Percentiles rank a stretch among this genome's conserved stretches.
These are phyloP conservation scores for Zapus hudsonius DNA, from an alignment of 2,113 vertebrate species.

Conservation along the genomic window DNA sequence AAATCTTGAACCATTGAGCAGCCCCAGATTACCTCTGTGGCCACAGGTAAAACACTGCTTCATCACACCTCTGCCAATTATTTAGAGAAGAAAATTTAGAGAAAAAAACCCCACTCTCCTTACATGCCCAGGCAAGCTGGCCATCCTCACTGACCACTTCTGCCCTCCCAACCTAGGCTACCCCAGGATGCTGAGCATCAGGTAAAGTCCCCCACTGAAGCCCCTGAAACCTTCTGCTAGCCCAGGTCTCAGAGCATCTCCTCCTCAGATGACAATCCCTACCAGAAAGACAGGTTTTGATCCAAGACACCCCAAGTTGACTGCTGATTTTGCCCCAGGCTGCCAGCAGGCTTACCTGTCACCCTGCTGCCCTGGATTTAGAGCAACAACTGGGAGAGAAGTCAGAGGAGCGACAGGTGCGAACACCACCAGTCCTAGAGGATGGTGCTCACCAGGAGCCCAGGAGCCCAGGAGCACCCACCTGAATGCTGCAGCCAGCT, in stretches of 20 bases:
- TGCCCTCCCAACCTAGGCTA: slow-evolving; percentile 34
- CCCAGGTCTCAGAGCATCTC: slow-evolving; percentile 13
- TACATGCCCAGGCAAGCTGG: neutral
- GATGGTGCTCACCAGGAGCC: slow-evolving; percentile 42
- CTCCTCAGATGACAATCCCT: slow-evolving; percentile 42
- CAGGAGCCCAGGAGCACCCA: slow-evolving; percentile 52
- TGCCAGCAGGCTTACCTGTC: slow-evolving; percentile 81
- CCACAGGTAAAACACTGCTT: slow-evolving; percentile 50
- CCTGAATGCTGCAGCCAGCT: slow-evolving; percentile 50
- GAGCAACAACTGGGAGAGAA: slow-evolving; percentile 69
- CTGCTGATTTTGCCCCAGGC: slow-evolving; percentile 38
- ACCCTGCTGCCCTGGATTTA: slow-evolving; percentile 60
- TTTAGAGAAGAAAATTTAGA: neutral
- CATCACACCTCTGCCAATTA: neutral
- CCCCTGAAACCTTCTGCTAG: neutral
- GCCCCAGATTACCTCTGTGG: neutral
- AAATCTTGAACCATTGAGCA: slow-evolving; percentile 48
- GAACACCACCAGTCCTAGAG: slow-evolving; percentile 53
- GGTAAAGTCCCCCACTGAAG: slow-evolving; percentile 18
- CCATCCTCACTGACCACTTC: slow-evolving; percentile 10
- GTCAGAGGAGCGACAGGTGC: slow-evolving; percentile 76
- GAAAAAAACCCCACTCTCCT: neutral
- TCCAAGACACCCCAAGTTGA: slow-evolving; percentile 24
- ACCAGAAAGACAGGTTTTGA: slow-evolving; percentile 44
- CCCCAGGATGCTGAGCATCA: neutral